Evolutionary conservation across 2,797 vertebrate species (phyloP).

Genomic region (Melanotaenia parkinsoni): DNA sequence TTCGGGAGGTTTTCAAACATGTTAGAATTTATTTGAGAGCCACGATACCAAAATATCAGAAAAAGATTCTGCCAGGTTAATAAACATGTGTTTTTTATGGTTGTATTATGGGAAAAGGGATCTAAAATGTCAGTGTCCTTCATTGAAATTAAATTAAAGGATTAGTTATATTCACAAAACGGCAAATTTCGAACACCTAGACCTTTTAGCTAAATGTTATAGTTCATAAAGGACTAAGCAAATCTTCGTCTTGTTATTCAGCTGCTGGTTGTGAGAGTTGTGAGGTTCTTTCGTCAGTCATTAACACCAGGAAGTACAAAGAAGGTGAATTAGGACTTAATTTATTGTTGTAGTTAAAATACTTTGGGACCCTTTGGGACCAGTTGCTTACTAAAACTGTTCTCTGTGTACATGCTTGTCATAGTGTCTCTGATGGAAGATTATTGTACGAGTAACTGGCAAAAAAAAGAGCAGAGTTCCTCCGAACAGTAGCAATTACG

Average conservation of each 20-base stretch:
- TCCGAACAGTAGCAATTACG: not conserved
- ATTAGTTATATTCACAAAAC: not conserved
- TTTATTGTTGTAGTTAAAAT: not conserved
- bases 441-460: not conserved
- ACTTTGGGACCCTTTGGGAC: not conserved
- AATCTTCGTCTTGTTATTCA: not conserved
- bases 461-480: not conserved
- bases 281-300: not conserved
- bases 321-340: not conserved
- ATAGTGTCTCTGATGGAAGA: not conserved
- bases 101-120: not conserved
- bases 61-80: not conserved
- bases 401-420: conserved; percentile 3
- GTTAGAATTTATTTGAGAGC: not conserved
- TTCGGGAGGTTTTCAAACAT: not conserved
- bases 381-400: not conserved
- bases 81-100: not conserved
- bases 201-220: not conserved
- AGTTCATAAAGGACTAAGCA: not conserved
- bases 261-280: not conserved
- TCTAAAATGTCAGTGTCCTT: not conserved
- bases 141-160: not conserved
- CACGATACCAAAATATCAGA: not conserved
- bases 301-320: not conserved
- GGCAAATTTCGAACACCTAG: not conserved